These are phyloP conservation scores for Cerastis rubricosa DNA, from an alignment of 2,888 invertebrate genomes.

Conservation along the genomic window DNA sequence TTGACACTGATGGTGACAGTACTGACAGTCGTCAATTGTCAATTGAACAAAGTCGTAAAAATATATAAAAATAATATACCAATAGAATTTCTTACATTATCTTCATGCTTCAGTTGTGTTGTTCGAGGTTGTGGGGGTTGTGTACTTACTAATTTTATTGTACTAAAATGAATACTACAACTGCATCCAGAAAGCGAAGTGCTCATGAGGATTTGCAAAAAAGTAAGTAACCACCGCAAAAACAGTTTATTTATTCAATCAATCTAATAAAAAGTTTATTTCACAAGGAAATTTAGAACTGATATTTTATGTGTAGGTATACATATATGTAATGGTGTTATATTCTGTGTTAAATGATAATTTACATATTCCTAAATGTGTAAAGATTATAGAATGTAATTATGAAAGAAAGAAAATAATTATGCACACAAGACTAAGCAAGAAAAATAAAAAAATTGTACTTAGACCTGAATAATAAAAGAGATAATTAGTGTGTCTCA, in stretches of 20 bases:
- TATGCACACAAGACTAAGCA: no score
- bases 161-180: conserved; percentile 42
- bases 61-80: no score
- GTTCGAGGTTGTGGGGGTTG: neutral
- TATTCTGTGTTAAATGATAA: neutral
- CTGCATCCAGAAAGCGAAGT: conserved; percentile 68
- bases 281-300: neutral
- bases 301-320: neutral
- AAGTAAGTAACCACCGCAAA: conserved; percentile 67
- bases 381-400: no score
- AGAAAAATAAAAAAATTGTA: no score
- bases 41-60: no score
- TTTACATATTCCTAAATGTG: no score
- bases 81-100: neutral
- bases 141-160: neutral
- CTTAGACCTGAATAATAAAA: no score
- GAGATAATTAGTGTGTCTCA: no score
- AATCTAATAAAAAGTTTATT: no score
- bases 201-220: conserved; percentile 46
- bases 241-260: no score
- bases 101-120: neutral
- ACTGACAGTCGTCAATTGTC: no score
- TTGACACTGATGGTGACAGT: no score
- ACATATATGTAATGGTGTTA: neutral
- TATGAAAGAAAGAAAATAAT: neutral